These are phyloP conservation scores for Metalampra italica DNA, from an alignment of 2,888 invertebrate genomes.

Conservation along the genomic window DNA sequence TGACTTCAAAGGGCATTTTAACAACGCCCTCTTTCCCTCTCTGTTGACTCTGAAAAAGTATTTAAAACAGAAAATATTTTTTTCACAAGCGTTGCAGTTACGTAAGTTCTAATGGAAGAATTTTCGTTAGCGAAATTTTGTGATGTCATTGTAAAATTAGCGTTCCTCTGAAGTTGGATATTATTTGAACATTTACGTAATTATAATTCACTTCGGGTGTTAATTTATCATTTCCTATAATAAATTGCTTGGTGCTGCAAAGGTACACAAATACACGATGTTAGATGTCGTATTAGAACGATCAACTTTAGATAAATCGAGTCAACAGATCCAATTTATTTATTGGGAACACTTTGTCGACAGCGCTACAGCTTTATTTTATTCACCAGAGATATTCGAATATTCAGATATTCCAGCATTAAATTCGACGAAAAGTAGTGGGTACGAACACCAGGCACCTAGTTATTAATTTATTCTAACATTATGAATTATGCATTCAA, in stretches of 20 bases:
- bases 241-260: background rate
- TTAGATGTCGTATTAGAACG: slow-evolving; percentile 19
- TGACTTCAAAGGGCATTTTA: slow-evolving; percentile 72
- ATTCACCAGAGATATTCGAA: slow-evolving; percentile 29
- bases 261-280: background rate
- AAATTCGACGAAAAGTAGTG: background rate
- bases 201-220: background rate
- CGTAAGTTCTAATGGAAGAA: slow-evolving; percentile 15
- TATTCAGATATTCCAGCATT: slow-evolving; percentile 16
- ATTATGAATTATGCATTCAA: background rate
- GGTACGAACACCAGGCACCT: background rate
- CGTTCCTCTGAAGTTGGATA: background rate
- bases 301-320: slow-evolving; percentile 35
- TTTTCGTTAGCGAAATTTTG: background rate
- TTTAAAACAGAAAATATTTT: slow-evolving; percentile 38
- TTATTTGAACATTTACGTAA: background rate
- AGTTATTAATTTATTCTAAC: background rate
- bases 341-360: slow-evolving; percentile 36
- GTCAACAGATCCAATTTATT: slow-evolving; percentile 45
- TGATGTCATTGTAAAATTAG: background rate
- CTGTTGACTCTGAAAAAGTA: slow-evolving; percentile 61
- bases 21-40: slow-evolving; percentile 58
- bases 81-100: slow-evolving; percentile 22
- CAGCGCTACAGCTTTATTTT: slow-evolving; percentile 38
- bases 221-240: background rate